Evolutionary conservation across 1,140 invertebrate genomes (phyloP).

Genomic region (Drosophila punjabiensis): DNA sequence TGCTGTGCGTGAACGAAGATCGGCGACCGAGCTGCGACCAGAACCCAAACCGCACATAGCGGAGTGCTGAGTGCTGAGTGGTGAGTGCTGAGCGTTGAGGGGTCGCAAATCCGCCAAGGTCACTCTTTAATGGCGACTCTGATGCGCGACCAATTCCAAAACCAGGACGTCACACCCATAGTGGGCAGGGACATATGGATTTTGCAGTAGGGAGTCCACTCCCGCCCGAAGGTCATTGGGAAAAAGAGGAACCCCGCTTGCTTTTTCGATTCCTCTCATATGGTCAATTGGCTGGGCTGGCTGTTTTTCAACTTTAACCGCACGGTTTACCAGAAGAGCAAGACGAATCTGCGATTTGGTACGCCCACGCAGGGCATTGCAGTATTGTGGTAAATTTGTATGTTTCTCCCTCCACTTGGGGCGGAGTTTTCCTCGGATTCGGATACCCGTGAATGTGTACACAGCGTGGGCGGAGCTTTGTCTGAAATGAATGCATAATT

Average conservation of each 20-base stretch:
- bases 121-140: conserved; percentile 28
- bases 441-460: conserved; percentile 15
- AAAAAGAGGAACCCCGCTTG: conserved; percentile 59
- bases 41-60: conserved; percentile 76
- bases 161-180: conserved; percentile 70
- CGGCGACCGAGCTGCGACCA: conserved; percentile 81
- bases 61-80: conserved; percentile 31
- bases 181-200: conserved; percentile 55
- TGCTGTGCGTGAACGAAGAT: conserved; percentile 72
- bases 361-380: conserved; percentile 58
- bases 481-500: conserved; percentile 61
- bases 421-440: conserved; percentile 57
- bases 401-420: conserved; percentile 48
- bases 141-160: conserved; percentile 74
- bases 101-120: conserved; percentile 47
- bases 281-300: conserved; percentile 59
- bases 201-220: conserved; percentile 69
- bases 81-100: conserved; percentile 44
- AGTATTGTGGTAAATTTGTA: conserved; percentile 61
- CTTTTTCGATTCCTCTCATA: conserved; percentile 67
- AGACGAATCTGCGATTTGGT: conserved; percentile 70
- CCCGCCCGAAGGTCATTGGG: conserved; percentile 48
- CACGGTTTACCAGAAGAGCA: conserved; percentile 73
- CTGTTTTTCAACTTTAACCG: conserved; percentile 67
- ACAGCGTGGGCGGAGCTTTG: conserved; percentile 58